phyloP scores from a whole-genome alignment of 1,140 invertebrate genomes.

The Drosophila miranda region DNA sequence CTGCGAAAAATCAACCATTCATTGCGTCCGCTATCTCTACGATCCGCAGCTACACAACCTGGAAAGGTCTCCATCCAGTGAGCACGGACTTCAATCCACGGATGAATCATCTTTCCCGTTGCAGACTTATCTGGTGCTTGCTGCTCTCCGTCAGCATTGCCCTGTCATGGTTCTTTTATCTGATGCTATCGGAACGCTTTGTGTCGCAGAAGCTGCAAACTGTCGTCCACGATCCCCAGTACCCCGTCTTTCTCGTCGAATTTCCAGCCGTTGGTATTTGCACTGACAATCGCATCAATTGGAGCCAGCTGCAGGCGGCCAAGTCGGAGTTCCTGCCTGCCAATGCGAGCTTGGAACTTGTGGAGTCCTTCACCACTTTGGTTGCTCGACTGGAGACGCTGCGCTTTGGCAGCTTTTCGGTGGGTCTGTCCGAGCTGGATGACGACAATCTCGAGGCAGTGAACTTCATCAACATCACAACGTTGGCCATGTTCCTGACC shows the following conservation, averaged over 20 bases:
- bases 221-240: slow-evolving; percentile 86
- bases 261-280: slow-evolving; percentile 88
- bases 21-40: slow-evolving; percentile 71
- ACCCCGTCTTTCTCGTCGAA: slow-evolving; percentile 86
- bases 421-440: slow-evolving; percentile 44
- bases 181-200: slow-evolving; percentile 63
- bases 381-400: slow-evolving; percentile 54
- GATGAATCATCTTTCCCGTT: background rate
- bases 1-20: slow-evolving; percentile 71
- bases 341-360: slow-evolving; percentile 46
- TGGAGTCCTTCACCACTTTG: slow-evolving; percentile 40
- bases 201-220: slow-evolving; percentile 72
- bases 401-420: slow-evolving; percentile 50
- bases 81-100: background rate
- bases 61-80: slow-evolving; percentile 45
- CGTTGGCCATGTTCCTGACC: slow-evolving; percentile 36
- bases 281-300: slow-evolving; percentile 84
- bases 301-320: slow-evolving; percentile 63
- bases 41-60: slow-evolving; percentile 64
- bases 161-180: slow-evolving; percentile 54
- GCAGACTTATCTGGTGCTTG: slow-evolving; percentile 60
- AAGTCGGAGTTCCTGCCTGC: slow-evolving; percentile 59
- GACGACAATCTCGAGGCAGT: slow-evolving; percentile 62
- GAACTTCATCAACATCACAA: slow-evolving; percentile 50
- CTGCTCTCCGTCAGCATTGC: slow-evolving; percentile 55